Evolutionary conservation across 2,113 vertebrate genomes (phyloP), one percentile per base, ranked within the genome.

Genomic region (Desmodus rotundus): DNA sequence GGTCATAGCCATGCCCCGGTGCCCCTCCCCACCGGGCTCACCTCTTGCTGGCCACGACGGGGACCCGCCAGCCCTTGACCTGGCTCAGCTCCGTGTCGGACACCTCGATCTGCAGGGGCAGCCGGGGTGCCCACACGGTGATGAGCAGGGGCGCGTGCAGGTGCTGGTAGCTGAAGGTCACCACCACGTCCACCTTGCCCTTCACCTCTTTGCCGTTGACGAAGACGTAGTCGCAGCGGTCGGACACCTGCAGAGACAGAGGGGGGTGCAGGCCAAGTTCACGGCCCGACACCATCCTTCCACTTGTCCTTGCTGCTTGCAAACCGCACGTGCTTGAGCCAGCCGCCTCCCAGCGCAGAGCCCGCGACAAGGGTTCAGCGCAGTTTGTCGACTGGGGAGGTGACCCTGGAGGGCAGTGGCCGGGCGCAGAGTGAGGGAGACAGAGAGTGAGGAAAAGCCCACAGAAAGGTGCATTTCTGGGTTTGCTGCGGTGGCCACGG

Each of bases 191-290:
- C 98, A 99, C 98, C 97, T 98, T 99, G 97, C 99, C 99, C 94
- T 99, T 99, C 98, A 99, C 99, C 98, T 99, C 99, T 96, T 99
- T 99, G 95, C 99, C 99, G 0, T 99, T 99, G 97, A 99, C 99
- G 58, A 99, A 99, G 95, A 99, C 96, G 1, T 99, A 99, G 98
- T 99, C 99, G 56, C 99, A 99, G 95, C 98, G 98, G 96, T 99
- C 99, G 1, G 99, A 99, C 96, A 99, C 99, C 99, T 99, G 91
- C 31, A 87, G 63, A 31, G 58, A 5, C 52, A 47, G 45, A 47
- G 45, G 20, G 47, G 12, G 24, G 22, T 5, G 12, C 20, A 2
- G 1, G 36, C 58, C 43, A 24, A 3, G 73, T 12, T 84, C 26
- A 7, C 1, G 77, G 36, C 43, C 2, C 7, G 24, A 36, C 17